A percentile compares a stretch with the other conserved stretches of the same genome.
phyloP scores from a whole-genome alignment of 2,113 vertebrate genomes.

The Formicarius rufipectus region DNA sequence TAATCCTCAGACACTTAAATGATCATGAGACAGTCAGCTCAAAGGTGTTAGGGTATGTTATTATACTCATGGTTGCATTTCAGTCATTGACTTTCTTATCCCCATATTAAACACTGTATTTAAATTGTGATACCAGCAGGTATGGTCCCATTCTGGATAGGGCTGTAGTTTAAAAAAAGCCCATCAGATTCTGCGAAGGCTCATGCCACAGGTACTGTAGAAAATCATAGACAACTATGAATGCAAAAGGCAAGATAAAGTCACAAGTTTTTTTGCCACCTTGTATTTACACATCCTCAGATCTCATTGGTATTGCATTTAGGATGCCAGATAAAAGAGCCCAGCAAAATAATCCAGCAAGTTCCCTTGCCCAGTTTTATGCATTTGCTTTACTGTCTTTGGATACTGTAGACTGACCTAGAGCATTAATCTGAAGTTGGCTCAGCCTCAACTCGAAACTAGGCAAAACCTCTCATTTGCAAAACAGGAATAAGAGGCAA shows the following conservation, averaged over 20 bases:
- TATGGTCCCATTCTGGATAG: neutral
- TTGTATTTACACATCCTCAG: neutral
- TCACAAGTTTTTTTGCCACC: neutral
- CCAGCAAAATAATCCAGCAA: neutral
- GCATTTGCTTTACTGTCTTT: neutral
- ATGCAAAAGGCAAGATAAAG: neutral
- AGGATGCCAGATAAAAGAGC: neutral
- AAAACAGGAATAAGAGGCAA: neutral
- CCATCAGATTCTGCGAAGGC: neutral
- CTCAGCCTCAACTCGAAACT: neutral
- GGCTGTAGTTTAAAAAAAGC: neutral
- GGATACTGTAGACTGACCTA: neutral
- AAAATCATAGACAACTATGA: neutral
- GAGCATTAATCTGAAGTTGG: neutral
- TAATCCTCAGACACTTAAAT: neutral
- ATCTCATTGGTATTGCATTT: neutral
- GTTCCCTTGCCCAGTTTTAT: neutral
- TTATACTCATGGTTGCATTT: neutral
- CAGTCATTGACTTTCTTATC: neutral
- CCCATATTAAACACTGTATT: neutral
- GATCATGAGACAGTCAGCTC: neutral
- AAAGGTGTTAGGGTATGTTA: neutral
- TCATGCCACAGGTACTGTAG: neutral
- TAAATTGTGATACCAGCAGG: neutral
- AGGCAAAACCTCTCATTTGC: neutral